Conservation (phyloP, 2,797 vertebrate species). For the Picus viridis region DNA sequence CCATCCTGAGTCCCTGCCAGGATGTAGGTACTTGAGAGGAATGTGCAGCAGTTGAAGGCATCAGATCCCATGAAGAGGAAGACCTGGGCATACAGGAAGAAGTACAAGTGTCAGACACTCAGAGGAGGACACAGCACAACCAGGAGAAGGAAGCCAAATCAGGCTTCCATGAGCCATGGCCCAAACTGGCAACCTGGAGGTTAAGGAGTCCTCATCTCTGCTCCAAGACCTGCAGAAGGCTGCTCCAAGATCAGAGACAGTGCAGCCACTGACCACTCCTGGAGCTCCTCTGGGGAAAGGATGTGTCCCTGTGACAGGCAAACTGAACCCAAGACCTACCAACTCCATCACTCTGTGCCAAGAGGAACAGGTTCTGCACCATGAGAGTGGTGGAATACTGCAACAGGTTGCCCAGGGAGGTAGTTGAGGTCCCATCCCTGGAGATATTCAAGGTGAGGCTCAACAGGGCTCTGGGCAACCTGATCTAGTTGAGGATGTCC, state of each 20-base stretch:
- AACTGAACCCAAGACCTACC: not conserved
- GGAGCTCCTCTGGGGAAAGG: not conserved
- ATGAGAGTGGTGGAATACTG: no score
- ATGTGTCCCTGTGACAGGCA: not conserved
- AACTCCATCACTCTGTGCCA: not conserved
- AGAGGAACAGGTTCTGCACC: not conserved
- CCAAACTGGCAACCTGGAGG: not conserved
- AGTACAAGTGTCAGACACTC: not conserved
- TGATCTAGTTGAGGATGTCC: no score
- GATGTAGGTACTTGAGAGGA: constrained; percentile 79
- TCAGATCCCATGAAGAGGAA: constrained; percentile 81
- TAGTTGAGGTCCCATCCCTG: no score
- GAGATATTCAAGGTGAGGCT: no score
- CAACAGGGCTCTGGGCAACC: no score
- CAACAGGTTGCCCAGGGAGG: no score
- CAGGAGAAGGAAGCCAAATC: not conserved
- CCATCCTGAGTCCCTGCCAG: constrained; percentile 82
- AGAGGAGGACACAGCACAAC: not conserved
- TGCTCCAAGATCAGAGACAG: no score
- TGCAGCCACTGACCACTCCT: not conserved
- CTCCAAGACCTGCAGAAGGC: not conserved
- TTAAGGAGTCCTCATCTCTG: not conserved
- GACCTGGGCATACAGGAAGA: constrained; percentile 61
- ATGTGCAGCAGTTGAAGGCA: constrained; percentile 82
- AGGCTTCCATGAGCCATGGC: not conserved